Evolutionary conservation across 1,140 invertebrate species (phyloP), one percentile per base, ranked within the genome.

Genomic region (Pogonus chalceus): DNA sequence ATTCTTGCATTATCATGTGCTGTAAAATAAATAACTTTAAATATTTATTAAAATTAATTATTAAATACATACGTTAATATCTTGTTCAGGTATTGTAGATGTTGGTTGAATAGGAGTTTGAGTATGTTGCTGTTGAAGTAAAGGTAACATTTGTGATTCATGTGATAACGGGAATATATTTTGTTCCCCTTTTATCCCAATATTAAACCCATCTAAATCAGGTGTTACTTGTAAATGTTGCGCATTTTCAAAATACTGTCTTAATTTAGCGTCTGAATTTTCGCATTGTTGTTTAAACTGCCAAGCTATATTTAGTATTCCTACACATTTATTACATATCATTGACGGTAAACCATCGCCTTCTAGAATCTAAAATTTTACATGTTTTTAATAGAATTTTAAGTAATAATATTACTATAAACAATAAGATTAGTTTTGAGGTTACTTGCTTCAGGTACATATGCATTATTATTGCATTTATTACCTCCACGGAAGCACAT

Each of bases 231-330:
- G 31, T n/a, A 35, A 18, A 48, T 20, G 24, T 35, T 57, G 56
- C 35, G 49, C 48, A 46, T 56, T 55, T 20, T 48, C 43, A 53
- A 58, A 65, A 54, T 57, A 58, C 37, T 62, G 56, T 26, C 63
- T 60, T 24, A 69, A 59, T 54, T 65, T 68, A 23, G 53, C 39
- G 56, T 75, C 70, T 1, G 69, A 57, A 53, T 63, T 64, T 62
- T 75, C 69, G 53, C 72, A 72, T 53, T 72, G 69, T 39, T 66
- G 60, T 60, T 70, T 72, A 51, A 75, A 75, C 35, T 72, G 57
- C 23, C 70, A 73, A 0, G 70, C 70, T 10, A 71, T 55, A 46
- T 72, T 66, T 1, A 73, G 57, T 26, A 71, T 57, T 51, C 65
- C 56, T 7, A 68, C 56, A 58, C 73, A 75, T 26, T 62, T 60